Evolutionary conservation across 2,113 vertebrate species (phyloP).

Genomic region (Periophthalmus modestus): DNA sequence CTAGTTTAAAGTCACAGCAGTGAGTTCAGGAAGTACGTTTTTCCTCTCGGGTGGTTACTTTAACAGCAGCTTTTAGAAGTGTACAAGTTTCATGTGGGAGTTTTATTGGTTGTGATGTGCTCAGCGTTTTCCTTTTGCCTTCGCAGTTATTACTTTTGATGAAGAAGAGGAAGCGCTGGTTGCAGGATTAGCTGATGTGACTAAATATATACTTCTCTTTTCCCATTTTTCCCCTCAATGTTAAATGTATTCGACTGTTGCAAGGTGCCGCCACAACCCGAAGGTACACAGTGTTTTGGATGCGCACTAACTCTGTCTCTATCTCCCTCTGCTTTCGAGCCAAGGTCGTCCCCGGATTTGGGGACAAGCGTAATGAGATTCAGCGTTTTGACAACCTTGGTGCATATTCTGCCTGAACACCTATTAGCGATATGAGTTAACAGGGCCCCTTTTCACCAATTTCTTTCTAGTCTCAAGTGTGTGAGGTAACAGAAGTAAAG

Average conservation of each 20-base stretch:
- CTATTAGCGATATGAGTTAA: slow-evolving; percentile 22
- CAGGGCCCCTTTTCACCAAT: background rate
- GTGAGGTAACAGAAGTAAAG: slow-evolving; percentile 12
- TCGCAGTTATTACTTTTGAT: slow-evolving; percentile 66
- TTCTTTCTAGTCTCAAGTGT: slow-evolving; percentile 1
- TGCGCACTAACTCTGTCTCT: slow-evolving; percentile 55
- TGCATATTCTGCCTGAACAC: slow-evolving; percentile 3
- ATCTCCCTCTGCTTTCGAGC: slow-evolving; percentile 50
- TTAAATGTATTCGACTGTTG: slow-evolving; percentile 71
- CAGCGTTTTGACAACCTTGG: slow-evolving; percentile 44
- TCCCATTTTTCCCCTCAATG: slow-evolving; percentile 32
- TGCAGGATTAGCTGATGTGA: slow-evolving; percentile 54
- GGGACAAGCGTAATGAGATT: slow-evolving; percentile 43
- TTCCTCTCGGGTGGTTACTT: slow-evolving; percentile 29
- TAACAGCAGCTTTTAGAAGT: slow-evolving; percentile 33
- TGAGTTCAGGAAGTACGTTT: slow-evolving; percentile 2
- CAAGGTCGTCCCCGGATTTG: slow-evolving; percentile 48
- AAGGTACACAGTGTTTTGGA: slow-evolving; percentile 73
- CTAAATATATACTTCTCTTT: slow-evolving; percentile 61
- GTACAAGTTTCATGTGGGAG: slow-evolving; percentile 52
- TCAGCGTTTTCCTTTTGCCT: slow-evolving; percentile 52
- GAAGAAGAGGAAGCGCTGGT: slow-evolving; percentile 50
- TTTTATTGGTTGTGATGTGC: slow-evolving; percentile 55
- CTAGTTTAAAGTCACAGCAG: slow-evolving; percentile 7
- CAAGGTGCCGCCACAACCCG: slow-evolving; percentile 62